Percentiles rank a stretch among this genome's conserved stretches.
phyloP scores from a whole-genome alignment of 2,888 invertebrate species.

The Metellina segmentata region DNA sequence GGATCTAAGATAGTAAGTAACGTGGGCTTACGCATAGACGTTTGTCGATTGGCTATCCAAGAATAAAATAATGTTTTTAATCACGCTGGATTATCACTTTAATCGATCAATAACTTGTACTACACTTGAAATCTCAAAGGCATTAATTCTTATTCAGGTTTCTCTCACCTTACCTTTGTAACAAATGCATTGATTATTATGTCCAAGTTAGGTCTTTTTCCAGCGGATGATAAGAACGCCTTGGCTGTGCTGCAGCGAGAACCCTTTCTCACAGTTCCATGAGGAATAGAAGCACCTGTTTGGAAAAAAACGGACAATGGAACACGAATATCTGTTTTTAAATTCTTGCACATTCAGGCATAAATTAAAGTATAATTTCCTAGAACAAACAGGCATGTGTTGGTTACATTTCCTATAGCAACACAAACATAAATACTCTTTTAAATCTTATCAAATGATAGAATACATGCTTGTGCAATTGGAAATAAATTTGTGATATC shows the following conservation, averaged over 20 bases:
- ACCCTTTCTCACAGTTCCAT: conserved; percentile 79
- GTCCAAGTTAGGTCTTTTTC: conserved; percentile 85
- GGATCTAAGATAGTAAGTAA: no score
- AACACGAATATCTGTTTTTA: no score
- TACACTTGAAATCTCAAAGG: no score
- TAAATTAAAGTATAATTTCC: neutral
- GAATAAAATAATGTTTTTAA: no score
- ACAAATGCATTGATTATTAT: conserved; percentile 82
- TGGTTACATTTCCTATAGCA: neutral
- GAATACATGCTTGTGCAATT: no score
- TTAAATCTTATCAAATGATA: no score
- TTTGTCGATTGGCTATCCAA: neutral
- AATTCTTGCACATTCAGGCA: neutral
- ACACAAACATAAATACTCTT: neutral
- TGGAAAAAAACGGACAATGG: neutral
- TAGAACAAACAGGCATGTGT: neutral
- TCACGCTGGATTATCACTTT: no score
- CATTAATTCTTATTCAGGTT: no score
- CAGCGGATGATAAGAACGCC: conserved; percentile 79
- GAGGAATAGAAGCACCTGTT: conserved; percentile 78
- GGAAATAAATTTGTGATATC: no score
- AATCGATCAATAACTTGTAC: no score
- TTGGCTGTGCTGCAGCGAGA: conserved; percentile 80
- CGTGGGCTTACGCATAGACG: neutral
- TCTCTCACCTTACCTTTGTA: conserved; percentile 71